Conservation (phyloP, 2,113 vertebrate species). For the Xiphophorus maculatus region DNA sequence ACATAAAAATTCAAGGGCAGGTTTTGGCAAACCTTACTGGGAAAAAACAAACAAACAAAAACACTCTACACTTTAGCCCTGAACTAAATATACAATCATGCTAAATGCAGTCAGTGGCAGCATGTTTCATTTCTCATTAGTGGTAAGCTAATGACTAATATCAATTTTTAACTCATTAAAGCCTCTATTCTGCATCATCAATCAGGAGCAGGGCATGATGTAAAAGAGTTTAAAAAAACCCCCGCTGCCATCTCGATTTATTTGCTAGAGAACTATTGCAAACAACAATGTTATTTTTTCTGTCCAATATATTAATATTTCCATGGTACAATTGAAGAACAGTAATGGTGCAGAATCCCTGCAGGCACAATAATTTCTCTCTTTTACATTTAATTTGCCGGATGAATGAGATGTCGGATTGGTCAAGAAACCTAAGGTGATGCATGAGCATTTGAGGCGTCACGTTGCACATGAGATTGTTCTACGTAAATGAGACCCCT, state of each 20-base stretch:
- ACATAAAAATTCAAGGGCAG: background rate
- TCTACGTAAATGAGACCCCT: conserved; percentile 15
- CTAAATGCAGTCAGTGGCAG: background rate
- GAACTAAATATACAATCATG: too few relatives aligned
- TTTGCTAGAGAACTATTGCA: conserved; percentile 25
- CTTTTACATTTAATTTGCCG: conserved; percentile 69
- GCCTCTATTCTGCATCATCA: background rate
- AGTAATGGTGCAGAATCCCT: conserved; percentile 30
- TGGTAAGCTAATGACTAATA: background rate
- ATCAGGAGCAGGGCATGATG: background rate
- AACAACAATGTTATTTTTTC: conserved; percentile 32
- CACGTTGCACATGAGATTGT: conserved; percentile 9
- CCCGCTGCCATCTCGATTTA: background rate
- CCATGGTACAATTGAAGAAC: conserved; percentile 25
- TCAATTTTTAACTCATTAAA: background rate
- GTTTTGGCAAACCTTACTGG: background rate
- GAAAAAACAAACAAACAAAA: background rate
- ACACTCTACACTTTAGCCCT: background rate
- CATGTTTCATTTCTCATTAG: background rate
- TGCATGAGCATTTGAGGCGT: conserved; percentile 26
- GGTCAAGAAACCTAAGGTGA: conserved; percentile 37
- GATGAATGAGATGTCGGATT: conserved; percentile 59
- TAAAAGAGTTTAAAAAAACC: background rate
- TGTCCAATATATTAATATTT: conserved; percentile 48
- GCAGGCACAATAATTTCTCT: conserved; percentile 63